Evolutionary conservation across 1,140 invertebrate species (phyloP).

Genomic region (Cyclargus thomasi): DNA sequence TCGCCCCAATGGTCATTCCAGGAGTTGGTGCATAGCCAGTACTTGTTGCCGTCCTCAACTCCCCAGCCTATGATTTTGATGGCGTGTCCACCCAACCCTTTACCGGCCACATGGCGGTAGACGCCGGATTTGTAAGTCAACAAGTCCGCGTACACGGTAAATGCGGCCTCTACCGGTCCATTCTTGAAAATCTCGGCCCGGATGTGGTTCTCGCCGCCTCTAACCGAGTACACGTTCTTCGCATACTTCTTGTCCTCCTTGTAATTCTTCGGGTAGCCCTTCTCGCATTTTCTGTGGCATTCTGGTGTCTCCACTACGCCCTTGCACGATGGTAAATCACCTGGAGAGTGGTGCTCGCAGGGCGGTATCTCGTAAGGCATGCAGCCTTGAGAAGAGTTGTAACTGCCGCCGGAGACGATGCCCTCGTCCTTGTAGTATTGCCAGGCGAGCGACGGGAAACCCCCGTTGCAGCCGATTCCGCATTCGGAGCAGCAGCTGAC

Average conservation of each 20-base stretch:
- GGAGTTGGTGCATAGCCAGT: conserved; percentile 94
- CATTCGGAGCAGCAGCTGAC: conserved; percentile 88
- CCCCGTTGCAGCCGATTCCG: conserved; percentile 92
- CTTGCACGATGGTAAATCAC: conserved; percentile 82
- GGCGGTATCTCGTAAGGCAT: conserved; percentile 88
- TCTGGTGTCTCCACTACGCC: conserved; percentile 83
- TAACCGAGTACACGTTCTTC: conserved; percentile 82
- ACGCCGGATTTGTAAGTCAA: conserved; percentile 90
- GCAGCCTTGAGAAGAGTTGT: conserved; percentile 85
- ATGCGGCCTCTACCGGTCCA: conserved; percentile 93
- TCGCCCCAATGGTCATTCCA: conserved; percentile 95
- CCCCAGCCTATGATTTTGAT: conserved; percentile 94
- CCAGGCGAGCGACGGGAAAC: conserved; percentile 86
- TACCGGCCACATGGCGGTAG: conserved; percentile 87
- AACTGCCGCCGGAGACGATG: conserved; percentile 90
- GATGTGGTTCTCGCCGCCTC: conserved; percentile 81
- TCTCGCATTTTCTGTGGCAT: conserved; percentile 84
- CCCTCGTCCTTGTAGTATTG: conserved; percentile 86
- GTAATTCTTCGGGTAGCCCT: conserved; percentile 82
- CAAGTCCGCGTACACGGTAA: conserved; percentile 93
- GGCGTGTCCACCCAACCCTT: conserved; percentile 90
- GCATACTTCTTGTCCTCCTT: conserved; percentile 87
- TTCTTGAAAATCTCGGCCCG: conserved; percentile 89
- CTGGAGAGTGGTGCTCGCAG: conserved; percentile 93
- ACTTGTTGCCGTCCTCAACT: conserved; percentile 84